Evolutionary conservation across 2,113 vertebrate genomes (phyloP), one percentile per base, ranked within the genome.

Genomic region (Corythoichthys intestinalis): DNA sequence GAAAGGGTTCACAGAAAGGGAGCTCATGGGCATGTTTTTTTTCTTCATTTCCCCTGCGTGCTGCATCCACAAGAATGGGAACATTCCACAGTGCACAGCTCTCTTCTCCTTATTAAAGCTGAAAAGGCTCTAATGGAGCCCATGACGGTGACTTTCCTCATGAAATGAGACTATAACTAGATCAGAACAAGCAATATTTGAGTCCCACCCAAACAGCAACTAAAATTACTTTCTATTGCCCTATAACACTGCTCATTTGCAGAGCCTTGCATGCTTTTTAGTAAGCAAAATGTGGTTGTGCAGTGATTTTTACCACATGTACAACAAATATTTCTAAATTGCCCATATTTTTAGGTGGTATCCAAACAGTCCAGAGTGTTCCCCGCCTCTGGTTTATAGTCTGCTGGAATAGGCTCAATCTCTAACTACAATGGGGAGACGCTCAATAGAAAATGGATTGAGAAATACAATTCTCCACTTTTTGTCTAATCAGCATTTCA

Each of bases 11-110:
- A 65, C 38, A 56, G 11, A 65, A 14, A 41, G 17, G 10, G 11
- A 17, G 48, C 78, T 84, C 68, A 39, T 66, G 52, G 59, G 11
- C 38, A 61, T 41, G 38, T 59, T 56, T 54, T 49, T 64, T 72
- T 14, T 56, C 12, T 34, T 38, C 35, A 12, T 3, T 48, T 73
- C 56, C 65, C 74, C 20, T 57, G 28, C 6, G 64, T 78, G 41
- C 41, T 15, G 6, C 4, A 65, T 76, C 49, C 41, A 64, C 34
- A 56, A 65, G 59, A 81, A 35, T 56, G 34, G 8, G 60, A 66
- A 57, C 57, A 44, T 62, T 62, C 60, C 28, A n/a, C 60, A 46
- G n/a, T 4, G 41, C 39, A 28, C n/a, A 11, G 60, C 38, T 61
- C 41, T 61, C 38, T 20, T 61, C 59, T 61, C 38, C 38, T n/a